phyloP scores from a whole-genome alignment of 1,140 invertebrate species.

The Ladona fulva region DNA sequence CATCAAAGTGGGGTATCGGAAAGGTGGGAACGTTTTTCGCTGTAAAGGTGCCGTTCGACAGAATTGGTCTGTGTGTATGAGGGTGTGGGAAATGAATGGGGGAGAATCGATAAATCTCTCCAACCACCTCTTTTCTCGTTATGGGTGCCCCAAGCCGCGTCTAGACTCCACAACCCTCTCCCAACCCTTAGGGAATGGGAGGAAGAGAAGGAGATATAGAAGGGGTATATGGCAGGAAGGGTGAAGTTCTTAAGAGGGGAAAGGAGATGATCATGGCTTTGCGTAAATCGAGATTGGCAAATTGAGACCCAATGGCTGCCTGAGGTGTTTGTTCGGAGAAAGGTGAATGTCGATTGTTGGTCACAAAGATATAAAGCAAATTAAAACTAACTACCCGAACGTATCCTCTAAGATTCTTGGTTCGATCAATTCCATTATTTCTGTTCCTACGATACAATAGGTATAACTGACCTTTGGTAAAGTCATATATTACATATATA shows the following conservation, averaged over 20 bases:
- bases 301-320: not conserved
- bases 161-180: not conserved
- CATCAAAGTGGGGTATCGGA: not conserved
- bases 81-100: not conserved
- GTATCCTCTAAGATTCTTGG: too few relatives aligned
- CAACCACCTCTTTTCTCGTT: not conserved
- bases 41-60: not conserved
- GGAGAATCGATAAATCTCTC: not conserved
- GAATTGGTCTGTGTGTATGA: not conserved
- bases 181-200: too few relatives aligned
- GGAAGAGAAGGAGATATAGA: too few relatives aligned
- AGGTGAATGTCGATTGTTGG: not conserved
- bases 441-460: too few relatives aligned
- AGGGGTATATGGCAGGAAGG: not conserved
- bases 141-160: not conserved
- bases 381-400: too few relatives aligned
- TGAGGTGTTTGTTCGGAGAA: not conserved
- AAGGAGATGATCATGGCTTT: not conserved
- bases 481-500: too few relatives aligned
- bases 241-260: not conserved
- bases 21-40: not conserved
- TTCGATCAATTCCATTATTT: too few relatives aligned
- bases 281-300: not conserved
- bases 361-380: too few relatives aligned
- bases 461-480: too few relatives aligned